Percentiles rank a stretch among this genome's conserved stretches.
These are phyloP conservation scores for Branchellion lobata DNA, from an alignment of 2,888 invertebrate species.

Conservation along the genomic window DNA sequence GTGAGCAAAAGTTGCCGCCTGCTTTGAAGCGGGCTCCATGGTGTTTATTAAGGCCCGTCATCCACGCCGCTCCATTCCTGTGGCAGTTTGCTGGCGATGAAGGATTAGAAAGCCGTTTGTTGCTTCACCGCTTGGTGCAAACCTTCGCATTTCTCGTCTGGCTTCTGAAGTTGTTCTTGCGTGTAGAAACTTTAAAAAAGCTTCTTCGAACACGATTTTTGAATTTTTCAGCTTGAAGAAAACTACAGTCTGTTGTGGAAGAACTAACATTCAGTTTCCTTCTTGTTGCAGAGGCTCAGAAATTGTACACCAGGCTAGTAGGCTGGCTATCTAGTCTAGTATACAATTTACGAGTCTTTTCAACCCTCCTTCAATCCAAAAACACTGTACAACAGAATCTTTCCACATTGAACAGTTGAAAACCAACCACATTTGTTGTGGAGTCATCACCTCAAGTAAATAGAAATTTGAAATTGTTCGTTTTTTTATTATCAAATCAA, in stretches of 20 bases:
- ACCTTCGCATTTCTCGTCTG: not conserved
- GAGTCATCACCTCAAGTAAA: too few species aligned
- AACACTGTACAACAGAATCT: too few species aligned
- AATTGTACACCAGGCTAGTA: constrained; percentile 45
- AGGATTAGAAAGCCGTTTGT: not conserved
- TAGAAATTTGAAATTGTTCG: too few species aligned
- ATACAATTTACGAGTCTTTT: constrained; percentile 37
- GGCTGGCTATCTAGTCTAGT: constrained; percentile 40
- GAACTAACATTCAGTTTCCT: too few species aligned
- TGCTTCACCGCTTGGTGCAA: too few species aligned
- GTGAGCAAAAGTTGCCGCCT: constrained; percentile 4
- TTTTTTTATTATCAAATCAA: too few species aligned
- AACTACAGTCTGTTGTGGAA: too few species aligned
- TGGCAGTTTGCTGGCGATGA: not conserved
- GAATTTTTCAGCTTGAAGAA: too few species aligned
- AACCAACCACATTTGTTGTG: too few species aligned
- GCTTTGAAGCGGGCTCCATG: not conserved
- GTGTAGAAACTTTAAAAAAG: too few species aligned
- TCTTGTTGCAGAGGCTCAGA: constrained; percentile 32
- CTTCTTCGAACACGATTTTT: too few species aligned
- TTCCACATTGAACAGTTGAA: too few species aligned
- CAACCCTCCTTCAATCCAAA: not conserved
- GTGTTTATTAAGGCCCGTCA: not conserved
- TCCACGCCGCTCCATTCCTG: not conserved
- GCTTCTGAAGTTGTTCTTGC: not conserved